These are phyloP conservation scores for Theristicus caerulescens DNA, from an alignment of 2,113 vertebrate species.

Conservation along the genomic window DNA sequence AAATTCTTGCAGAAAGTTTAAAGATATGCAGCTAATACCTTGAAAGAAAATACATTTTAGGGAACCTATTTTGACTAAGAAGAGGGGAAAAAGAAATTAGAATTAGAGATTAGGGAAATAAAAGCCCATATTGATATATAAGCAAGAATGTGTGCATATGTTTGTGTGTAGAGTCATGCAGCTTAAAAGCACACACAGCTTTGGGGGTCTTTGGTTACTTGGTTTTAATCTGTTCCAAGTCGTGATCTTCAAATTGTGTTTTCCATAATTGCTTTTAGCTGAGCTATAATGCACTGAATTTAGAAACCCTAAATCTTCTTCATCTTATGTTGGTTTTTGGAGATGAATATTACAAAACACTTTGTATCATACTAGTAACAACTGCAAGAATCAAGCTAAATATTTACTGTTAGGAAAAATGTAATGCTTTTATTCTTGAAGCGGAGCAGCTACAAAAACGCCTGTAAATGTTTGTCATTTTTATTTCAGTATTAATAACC, in stretches of 20 bases:
- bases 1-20: neutral
- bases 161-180: neutral
- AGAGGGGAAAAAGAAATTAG: neutral
- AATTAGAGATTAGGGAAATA: neutral
- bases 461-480: constrained; percentile 23
- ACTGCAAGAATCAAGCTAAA: neutral
- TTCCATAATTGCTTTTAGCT: constrained; percentile 11
- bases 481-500: constrained; percentile 43
- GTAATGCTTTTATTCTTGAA: neutral
- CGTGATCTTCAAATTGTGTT: neutral
- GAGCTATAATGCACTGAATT: neutral
- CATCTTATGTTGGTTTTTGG: neutral
- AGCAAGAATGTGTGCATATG: neutral
- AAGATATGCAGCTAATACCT: neutral
- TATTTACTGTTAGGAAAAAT: neutral
- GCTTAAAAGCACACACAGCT: neutral
- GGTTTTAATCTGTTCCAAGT: constrained; percentile 30
- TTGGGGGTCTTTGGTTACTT: neutral
- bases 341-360: neutral
- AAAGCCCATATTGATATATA: neutral
- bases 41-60: neutral
- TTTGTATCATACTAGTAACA: neutral
- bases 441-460: neutral
- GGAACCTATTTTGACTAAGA: neutral
- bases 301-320: constrained; percentile 8